Evolutionary conservation across 2,113 vertebrate genomes (phyloP).

Genomic region (Anhinga anhinga): DNA sequence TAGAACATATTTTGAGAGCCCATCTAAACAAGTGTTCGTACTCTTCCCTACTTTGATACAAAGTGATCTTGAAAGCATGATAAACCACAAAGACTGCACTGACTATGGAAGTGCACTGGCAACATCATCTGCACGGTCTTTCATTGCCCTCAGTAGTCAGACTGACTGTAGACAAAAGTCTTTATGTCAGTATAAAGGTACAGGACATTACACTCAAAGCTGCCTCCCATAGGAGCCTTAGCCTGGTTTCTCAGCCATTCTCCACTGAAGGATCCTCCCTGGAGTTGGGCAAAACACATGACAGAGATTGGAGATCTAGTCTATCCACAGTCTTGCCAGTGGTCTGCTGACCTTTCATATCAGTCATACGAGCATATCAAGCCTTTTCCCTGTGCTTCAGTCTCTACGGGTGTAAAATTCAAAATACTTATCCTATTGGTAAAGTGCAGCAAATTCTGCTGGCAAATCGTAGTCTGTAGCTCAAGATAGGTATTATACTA

Average conservation of each 20-base stretch:
- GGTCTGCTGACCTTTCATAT: too few relatives aligned
- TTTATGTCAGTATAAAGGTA: background rate
- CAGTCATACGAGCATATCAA: fast-evolving
- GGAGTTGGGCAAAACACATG: background rate
- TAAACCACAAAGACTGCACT: background rate
- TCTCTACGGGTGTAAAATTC: background rate
- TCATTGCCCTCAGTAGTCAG: background rate
- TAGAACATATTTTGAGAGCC: background rate
- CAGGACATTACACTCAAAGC: background rate
- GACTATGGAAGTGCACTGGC: background rate
- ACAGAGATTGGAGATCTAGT: background rate
- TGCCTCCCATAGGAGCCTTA: background rate
- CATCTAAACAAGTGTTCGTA: background rate
- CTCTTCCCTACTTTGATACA: background rate
- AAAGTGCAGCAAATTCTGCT: background rate
- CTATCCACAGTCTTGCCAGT: background rate
- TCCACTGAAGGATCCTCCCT: background rate
- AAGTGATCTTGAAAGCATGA: background rate
- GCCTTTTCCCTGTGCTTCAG: background rate
- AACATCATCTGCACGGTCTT: background rate
- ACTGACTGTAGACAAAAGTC: background rate
- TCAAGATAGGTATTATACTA: background rate
- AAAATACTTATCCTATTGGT: background rate
- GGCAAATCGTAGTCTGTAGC: background rate
- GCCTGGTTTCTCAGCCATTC: background rate